Conservation (phyloP, 1,140 invertebrate genomes). For the Drosophila lowei region DNA sequence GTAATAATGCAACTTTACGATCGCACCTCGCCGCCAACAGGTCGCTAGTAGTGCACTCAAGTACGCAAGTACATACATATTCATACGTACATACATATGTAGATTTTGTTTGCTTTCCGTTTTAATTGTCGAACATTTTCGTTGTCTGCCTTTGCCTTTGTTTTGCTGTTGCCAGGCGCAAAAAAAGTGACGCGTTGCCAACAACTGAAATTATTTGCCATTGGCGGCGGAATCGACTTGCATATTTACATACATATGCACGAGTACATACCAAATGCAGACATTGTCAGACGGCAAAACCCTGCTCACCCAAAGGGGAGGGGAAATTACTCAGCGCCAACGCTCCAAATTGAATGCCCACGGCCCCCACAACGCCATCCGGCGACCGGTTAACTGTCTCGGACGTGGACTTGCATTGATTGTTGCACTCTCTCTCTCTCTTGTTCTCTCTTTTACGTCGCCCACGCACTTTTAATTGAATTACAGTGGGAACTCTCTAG, state of each 20-base stretch:
- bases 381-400: slow-evolving; percentile 1
- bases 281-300: slow-evolving; percentile 23
- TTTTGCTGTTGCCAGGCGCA: slow-evolving; percentile 56
- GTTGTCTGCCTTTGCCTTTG: slow-evolving; percentile 35
- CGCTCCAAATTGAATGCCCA: slow-evolving; percentile 26
- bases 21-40: slow-evolving; percentile 41
- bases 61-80: slow-evolving; percentile 7
- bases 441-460: slow-evolving; percentile 6
- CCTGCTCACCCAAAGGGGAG: background rate
- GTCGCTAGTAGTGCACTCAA: slow-evolving; percentile 29
- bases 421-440: slow-evolving; percentile 2
- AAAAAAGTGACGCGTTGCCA: slow-evolving; percentile 39
- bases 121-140: slow-evolving; percentile 34
- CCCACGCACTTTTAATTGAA: slow-evolving; percentile 36
- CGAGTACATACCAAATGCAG: slow-evolving; percentile 11
- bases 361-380: slow-evolving; percentile 13
- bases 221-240: slow-evolving; percentile 30
- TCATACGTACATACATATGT: slow-evolving; percentile 14
- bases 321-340: slow-evolving; percentile 9
- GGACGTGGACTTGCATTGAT: slow-evolving; percentile 4
- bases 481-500: slow-evolving; percentile 11
- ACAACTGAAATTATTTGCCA: slow-evolving; percentile 42
- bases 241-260: background rate
- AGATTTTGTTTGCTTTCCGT: slow-evolving; percentile 28
- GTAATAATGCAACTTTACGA: slow-evolving; percentile 32